Evolutionary conservation across 2,113 vertebrate genomes (phyloP), one percentile per base, ranked within the genome.

Genomic region (Eidolon helvum): DNA sequence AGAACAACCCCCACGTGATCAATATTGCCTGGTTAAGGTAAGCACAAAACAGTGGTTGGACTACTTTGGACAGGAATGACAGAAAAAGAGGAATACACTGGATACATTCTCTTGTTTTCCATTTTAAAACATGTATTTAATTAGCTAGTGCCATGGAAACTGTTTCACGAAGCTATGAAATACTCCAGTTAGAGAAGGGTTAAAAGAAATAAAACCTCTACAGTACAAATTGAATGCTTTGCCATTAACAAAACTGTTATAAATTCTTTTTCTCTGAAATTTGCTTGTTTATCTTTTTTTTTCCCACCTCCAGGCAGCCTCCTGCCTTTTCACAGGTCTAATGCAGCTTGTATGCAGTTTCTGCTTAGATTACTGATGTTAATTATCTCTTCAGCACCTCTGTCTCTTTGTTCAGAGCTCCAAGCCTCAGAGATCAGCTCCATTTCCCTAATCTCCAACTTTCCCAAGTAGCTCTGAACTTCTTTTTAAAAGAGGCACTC

Each of bases 181-280:
- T 40, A 38, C 24, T 63, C 24, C 45, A 61, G 74, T 66, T 45
- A 78, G 78, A 79, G 63, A 71, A 92, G 74, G 14, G 26, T 69
- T 96, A 89, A 96, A 68, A 55, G 90, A 63, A 90, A 85, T 38
- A 35, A 94, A 90, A 66, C 30, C 45, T 94, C 57, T 55, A n/a
- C 19, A 43, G 68, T 24, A 59, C 63, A 90, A 59, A 80, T 33
- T 14, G 66, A 87, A 77, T 10, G 82, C 43, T 84, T 53, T 80
- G 80, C 84, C 91, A 65, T 88, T 92, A 90, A 78, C 61, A 38
- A 59, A 94, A 79, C 53, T 33, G 50, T 95, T 86, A 78, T 35
- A 79, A 90, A 74, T 94, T 57, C 38, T 45, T 48, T 90, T 90
- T 74, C 48, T 94, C 59, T 16, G 53, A 88, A 30, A 43, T 19